These are phyloP conservation scores for Dicrurus megarhynchus DNA, from an alignment of 2,113 vertebrate genomes.

Conservation along the genomic window DNA sequence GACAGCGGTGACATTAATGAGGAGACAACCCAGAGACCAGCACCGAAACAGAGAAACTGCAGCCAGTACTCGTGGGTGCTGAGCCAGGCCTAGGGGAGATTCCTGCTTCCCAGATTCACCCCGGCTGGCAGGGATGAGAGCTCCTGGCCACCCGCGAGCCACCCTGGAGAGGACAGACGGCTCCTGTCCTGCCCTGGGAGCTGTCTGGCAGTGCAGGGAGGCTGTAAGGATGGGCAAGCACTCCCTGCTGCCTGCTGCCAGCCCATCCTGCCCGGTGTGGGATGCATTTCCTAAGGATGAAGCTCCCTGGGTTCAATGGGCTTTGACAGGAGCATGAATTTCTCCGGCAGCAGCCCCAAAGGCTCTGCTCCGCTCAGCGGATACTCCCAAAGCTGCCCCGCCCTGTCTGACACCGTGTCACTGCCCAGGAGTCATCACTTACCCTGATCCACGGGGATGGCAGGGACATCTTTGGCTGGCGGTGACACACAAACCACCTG, in stretches of 20 bases:
- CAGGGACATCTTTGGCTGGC: constrained; percentile 87
- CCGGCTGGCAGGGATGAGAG: not conserved
- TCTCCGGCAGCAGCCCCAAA: not conserved
- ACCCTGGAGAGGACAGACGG: not conserved
- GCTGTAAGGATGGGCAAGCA: not conserved
- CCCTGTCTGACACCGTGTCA: fast-evolving
- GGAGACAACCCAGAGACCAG: not conserved
- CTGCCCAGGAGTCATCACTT: not conserved
- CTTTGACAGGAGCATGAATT: not conserved
- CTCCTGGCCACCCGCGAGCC: not conserved
- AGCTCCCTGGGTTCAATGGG: not conserved
- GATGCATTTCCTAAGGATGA: not conserved
- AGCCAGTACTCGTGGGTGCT: not conserved
- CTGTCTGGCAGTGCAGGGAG: not conserved
- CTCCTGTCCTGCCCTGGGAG: not conserved
- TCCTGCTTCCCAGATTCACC: not conserved
- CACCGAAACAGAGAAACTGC: not conserved
- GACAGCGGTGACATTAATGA: constrained; percentile 45
- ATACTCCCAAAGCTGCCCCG: fast-evolving
- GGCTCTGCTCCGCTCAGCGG: not conserved
- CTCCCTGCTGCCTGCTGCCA: not conserved
- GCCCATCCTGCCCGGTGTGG: not conserved
- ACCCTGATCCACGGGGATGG: constrained; percentile 94
- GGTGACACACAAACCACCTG: constrained; percentile 90
- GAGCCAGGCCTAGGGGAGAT: not conserved